Base-by-base conservation (phyloP, 2,888 invertebrate species). In the Isoperla grammatica region DNA sequence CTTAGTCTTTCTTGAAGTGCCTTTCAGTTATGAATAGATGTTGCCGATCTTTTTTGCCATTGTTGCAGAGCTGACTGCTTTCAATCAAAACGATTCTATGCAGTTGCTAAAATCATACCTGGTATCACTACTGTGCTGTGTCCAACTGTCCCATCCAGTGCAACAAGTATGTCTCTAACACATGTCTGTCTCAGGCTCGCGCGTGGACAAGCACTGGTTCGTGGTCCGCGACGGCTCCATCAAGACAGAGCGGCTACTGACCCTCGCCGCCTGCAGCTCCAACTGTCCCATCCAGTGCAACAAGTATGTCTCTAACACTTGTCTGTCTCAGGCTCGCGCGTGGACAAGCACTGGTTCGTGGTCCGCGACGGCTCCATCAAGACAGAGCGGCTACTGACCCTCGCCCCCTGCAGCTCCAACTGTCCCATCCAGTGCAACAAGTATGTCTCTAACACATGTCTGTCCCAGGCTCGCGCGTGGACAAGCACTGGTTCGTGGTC, bases 401-500 rank as follows among this genome's bases (percentile, higher is more conserved):
- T 90, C 74, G 86, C 78, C 71, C 84, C 83, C 2, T 69, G 85
- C 56, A 81, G 81, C 58, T 78, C 78, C 68, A 81, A 80, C 67
- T 86, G 86, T 67, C 81, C 87, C 1, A 80, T 90, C 67, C 85
- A 84, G 66, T 83, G 83, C 65, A 81, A 80, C 60, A n/a, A n/a
- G n/a, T n/a, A n/a, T n/a, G n/a, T n/a, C n/a, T n/a, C n/a, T n/a
- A n/a, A n/a, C n/a, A n/a, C n/a, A n/a, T n/a, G n/a, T n/a, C n/a
- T n/a, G n/a, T n/a, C n/a, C n/a, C 65, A 82, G 81, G 94, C 9
- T 90, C 88, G 43, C 81, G 95, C 57, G 79, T 87, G 56, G 88
- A 88, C 74, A 94, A 94, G 73, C 86, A 92, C 73, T 95, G 95
- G 95, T 95, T 94, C 74, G 83, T 89, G 23, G 88, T 95, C 61